These are phyloP conservation scores for Amiota communis DNA, from an alignment of 2,888 invertebrate species.

Conservation along the genomic window DNA sequence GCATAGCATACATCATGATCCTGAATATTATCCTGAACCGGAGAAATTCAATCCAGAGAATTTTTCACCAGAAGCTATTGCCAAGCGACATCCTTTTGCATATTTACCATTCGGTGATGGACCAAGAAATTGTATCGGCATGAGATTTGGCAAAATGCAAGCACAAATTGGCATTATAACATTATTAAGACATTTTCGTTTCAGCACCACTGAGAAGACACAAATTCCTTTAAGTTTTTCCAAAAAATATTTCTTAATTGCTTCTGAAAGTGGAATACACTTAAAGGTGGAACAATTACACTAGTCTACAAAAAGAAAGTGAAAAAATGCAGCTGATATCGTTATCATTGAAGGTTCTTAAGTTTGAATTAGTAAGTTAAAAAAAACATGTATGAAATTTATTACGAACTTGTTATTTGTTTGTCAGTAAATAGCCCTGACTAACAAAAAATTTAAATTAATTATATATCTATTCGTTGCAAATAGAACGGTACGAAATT, in stretches of 20 bases:
- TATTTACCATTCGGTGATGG: constrained; percentile 70
- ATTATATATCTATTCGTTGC: no score
- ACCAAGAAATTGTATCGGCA: constrained; percentile 68
- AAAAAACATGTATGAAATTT: no score
- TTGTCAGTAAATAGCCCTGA: no score
- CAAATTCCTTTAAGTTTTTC: constrained; percentile 48
- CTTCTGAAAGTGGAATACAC: constrained; percentile 39
- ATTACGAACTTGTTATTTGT: no score
- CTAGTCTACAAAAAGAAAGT: no score
- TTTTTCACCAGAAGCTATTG: constrained; percentile 75
- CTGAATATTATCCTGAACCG: constrained; percentile 74
- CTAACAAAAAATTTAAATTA: no score
- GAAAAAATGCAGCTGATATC: no score
- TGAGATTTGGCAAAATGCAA: constrained; percentile 68
- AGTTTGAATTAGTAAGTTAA: no score
- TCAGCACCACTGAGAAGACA: constrained; percentile 43
- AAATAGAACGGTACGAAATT: no score
- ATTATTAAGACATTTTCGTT: constrained; percentile 51
- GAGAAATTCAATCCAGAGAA: constrained; percentile 77
- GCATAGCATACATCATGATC: constrained; percentile 76
- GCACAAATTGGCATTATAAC: constrained; percentile 59
- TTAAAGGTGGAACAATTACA: constrained; percentile 30
- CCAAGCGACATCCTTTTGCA: constrained; percentile 71
- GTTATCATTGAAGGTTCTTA: no score
- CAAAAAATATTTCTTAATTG: constrained; percentile 37